Conservation (phyloP, 2,797 vertebrate species). For the Betta splendens region DNA sequence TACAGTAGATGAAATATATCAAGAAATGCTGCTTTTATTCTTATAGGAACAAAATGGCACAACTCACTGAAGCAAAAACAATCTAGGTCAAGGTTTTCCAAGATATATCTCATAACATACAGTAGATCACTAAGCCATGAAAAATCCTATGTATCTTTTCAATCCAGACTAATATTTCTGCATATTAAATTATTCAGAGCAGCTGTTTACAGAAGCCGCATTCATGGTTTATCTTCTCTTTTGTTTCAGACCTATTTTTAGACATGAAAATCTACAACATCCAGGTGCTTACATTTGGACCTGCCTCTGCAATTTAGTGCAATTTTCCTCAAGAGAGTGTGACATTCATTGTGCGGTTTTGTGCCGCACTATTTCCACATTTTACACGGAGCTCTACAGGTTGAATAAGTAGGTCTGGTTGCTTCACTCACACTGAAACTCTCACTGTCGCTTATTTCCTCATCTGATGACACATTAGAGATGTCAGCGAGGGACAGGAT, state of each 20-base stretch:
- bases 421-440: background rate
- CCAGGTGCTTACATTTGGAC: background rate
- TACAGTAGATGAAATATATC: background rate
- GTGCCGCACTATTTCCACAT: background rate
- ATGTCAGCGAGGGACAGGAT: background rate
- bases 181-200: background rate
- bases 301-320: slow-evolving; percentile 6
- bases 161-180: background rate
- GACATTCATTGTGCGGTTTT: background rate
- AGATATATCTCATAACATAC: too few relatives aligned
- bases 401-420: background rate
- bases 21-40: background rate
- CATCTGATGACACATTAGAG: background rate
- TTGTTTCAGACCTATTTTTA: background rate
- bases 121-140: background rate
- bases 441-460: background rate
- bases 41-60: background rate
- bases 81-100: too few relatives aligned
- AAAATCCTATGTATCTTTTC: background rate
- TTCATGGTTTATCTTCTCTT: background rate
- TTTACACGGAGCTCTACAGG: background rate
- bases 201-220: background rate
- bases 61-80: background rate
- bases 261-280: background rate
- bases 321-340: slow-evolving; percentile 1